Evolutionary conservation across 2,113 vertebrate genomes (phyloP), one percentile per base, ranked within the genome.

Genomic region (Spea multiplicata): DNA sequence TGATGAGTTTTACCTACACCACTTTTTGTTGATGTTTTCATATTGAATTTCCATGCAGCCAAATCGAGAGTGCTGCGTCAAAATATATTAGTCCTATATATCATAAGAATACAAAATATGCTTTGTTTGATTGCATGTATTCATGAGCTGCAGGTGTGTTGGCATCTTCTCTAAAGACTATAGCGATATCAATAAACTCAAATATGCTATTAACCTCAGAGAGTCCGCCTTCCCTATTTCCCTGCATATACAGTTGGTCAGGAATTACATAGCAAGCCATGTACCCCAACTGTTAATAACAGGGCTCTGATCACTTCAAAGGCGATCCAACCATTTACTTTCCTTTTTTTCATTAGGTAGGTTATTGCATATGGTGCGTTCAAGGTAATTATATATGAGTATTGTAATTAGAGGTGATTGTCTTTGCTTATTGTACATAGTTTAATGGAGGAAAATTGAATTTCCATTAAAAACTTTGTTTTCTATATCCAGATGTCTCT

Each of bases 381-480:
- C 78, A 73, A 68, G 71, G 78, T 74, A 80, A 80, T 80, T 80
- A 80, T 68, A 78, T 72, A 80, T 68, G 78, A 80, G 65, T 73
- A 67, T 80, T 80, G 71, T 80, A 80, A 80, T 80, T 80, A 80
- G 62, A 74, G 64, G 45, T 80, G 71, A 80, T 80, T 74, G 71
- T 74, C 78, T 44, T 80, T 80, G 78, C 78, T 80, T 74, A 80
- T 80, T 74, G 78, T 72, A 68, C 71, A 74, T 68, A 68, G 71
- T 61, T 80, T 80, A 68, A 80, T 74, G 17, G 78, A 74, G 47
- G 71, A 68, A 80, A 80, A 80, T 80, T 80, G 65, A 73, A 74
- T 80, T 80, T 80, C 78, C 66, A 80, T 61, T 80, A 61, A 71
- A 71, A 78, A n/a, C 14, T 48, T 80, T 68, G 62, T 46, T 66